These are phyloP conservation scores for Caerostris darwini DNA, from an alignment of 1,140 invertebrate species.

Conservation along the genomic window DNA sequence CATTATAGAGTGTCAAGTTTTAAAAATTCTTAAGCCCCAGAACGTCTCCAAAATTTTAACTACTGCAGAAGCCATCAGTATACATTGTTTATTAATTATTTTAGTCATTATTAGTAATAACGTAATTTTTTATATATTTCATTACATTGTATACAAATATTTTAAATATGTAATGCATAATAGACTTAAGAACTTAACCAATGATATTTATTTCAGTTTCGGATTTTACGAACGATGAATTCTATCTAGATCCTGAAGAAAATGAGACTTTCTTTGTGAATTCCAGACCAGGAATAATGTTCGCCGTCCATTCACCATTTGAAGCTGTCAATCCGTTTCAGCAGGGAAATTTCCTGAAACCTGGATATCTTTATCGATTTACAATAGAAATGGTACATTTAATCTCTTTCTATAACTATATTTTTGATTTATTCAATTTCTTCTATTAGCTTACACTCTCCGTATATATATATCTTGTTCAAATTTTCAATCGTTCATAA, in stretches of 20 bases:
- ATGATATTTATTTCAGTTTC: background rate
- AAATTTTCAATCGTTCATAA: too few species aligned
- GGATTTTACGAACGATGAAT: background rate
- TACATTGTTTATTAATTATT: too few species aligned
- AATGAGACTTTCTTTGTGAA: background rate
- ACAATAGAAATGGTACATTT: constrained; percentile 34
- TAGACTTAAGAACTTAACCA: background rate
- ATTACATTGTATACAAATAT: background rate
- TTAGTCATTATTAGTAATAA: too few species aligned
- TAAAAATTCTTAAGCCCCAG: too few species aligned
- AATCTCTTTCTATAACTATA: background rate
- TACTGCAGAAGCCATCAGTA: too few species aligned
- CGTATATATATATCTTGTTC: too few species aligned
- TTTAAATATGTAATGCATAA: background rate
- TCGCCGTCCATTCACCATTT: constrained; percentile 59
- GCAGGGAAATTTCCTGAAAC: constrained; percentile 52
- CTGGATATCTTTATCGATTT: constrained; percentile 45
- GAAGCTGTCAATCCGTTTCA: constrained; percentile 58
- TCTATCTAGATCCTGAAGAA: constrained; percentile 39
- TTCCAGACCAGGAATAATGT: constrained; percentile 14
- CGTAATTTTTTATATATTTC: background rate
- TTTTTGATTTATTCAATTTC: background rate
- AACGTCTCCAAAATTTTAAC: too few species aligned
- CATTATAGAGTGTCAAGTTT: too few species aligned
- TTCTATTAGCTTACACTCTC: too few species aligned